These are phyloP conservation scores for Diadegma fenestrale DNA, from an alignment of 2,888 invertebrate genomes.

Conservation along the genomic window DNA sequence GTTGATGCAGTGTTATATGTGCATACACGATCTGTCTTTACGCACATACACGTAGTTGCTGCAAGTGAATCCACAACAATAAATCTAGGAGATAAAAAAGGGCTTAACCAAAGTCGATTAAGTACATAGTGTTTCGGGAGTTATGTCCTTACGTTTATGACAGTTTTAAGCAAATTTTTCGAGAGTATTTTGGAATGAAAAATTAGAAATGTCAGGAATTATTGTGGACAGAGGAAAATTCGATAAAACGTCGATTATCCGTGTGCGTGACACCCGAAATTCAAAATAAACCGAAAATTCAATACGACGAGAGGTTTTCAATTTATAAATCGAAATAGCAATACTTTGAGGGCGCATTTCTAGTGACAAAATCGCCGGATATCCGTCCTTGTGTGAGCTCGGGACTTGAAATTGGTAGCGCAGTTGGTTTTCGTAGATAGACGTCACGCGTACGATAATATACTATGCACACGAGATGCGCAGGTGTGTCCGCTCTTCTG, in stretches of 20 bases:
- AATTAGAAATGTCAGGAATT: neutral
- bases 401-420: neutral
- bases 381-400: conserved; percentile 5
- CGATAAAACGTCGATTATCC: too few relatives aligned
- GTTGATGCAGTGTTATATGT: conserved; percentile 17
- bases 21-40: conserved; percentile 11
- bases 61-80: neutral
- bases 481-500: conserved; percentile 58
- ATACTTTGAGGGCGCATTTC: conserved; percentile 1
- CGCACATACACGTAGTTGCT: neutral
- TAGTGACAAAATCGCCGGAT: neutral
- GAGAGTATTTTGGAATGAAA: neutral
- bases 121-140: neutral
- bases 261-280: neutral
- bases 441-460: conserved; percentile 57
- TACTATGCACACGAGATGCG: conserved; percentile 54
- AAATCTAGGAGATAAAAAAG: neutral
- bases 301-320: neutral
- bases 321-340: neutral
- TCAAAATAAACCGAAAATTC: neutral
- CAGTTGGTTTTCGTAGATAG: conserved; percentile 36
- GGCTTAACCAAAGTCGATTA: neutral
- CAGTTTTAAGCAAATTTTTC: neutral
- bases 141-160: neutral
- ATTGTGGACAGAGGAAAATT: neutral